Conservation (phyloP, 1,140 invertebrate species). For the Eriocheir sinensis region DNA sequence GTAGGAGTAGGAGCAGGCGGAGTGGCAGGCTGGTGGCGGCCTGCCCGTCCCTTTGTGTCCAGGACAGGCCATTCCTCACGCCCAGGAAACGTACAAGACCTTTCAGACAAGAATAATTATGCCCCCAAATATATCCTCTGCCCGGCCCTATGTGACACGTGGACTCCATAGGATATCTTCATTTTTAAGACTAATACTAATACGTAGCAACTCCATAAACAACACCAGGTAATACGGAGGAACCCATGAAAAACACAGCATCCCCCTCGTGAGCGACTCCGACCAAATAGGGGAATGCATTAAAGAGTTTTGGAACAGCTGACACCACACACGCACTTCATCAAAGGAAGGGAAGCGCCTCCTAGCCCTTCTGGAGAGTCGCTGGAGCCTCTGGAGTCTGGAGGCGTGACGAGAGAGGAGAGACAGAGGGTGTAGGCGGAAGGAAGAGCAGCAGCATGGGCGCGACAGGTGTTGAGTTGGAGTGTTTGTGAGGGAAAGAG, state of each 20-base stretch:
- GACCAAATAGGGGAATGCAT: too few relatives aligned
- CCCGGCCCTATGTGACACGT: neutral
- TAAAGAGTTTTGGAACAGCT: neutral
- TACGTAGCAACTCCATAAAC: too few relatives aligned
- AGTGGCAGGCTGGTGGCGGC: neutral
- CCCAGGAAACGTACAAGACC: conserved; percentile 1
- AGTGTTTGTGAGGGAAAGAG: too few relatives aligned
- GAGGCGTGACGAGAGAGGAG: too few relatives aligned
- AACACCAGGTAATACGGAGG: too few relatives aligned
- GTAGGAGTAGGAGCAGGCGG: neutral
- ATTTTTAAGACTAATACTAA: too few relatives aligned
- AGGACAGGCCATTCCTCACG: neutral
- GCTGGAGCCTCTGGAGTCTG: neutral
- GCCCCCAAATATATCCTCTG: neutral
- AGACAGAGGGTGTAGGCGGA: too few relatives aligned
- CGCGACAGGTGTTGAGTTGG: too few relatives aligned
- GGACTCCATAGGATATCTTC: too few relatives aligned
- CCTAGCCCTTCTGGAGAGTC: neutral
- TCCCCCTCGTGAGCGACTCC: too few relatives aligned
- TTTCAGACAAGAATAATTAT: conserved; percentile 18
- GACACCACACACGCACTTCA: neutral
- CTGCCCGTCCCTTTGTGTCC: neutral
- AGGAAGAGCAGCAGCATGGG: too few relatives aligned
- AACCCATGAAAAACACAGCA: too few relatives aligned
- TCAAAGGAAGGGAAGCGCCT: neutral